Evolutionary conservation across 2,888 invertebrate genomes (phyloP).

Genomic region (Cryptocheilus praepositus): DNA sequence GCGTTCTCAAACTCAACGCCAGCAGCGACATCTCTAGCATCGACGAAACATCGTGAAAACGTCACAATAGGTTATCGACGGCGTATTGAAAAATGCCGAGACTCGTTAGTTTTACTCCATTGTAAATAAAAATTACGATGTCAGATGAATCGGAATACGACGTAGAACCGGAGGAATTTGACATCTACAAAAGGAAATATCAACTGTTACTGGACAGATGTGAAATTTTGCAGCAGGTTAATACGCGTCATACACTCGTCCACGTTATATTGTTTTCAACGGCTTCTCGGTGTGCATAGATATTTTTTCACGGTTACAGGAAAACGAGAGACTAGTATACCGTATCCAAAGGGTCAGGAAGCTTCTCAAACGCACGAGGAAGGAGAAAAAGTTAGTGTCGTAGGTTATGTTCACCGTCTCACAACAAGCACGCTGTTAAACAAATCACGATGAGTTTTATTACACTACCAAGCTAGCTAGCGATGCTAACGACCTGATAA

Average conservation of each 20-base stretch:
- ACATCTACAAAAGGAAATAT: constrained; percentile 85
- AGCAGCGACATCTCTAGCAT: constrained; percentile 36
- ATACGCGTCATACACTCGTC: constrained; percentile 1
- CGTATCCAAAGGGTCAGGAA: constrained; percentile 84
- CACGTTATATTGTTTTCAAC: neutral
- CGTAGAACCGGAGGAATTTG: constrained; percentile 78
- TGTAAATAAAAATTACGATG: constrained; percentile 64
- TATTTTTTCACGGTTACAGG: constrained; percentile 72
- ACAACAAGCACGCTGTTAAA: neutral
- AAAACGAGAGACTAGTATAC: constrained; percentile 83
- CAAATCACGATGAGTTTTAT: no score
- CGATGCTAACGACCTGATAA: no score
- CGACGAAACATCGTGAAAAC: constrained; percentile 23
- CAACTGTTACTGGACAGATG: constrained; percentile 84
- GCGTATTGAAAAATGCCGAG: constrained; percentile 34
- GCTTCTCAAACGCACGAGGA: constrained; percentile 81
- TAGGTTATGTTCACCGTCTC: constrained; percentile 56
- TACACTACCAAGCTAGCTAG: no score
- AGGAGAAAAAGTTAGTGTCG: constrained; percentile 78
- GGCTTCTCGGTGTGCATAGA: neutral
- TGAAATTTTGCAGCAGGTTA: constrained; percentile 82
- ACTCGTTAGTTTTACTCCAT: constrained; percentile 34
- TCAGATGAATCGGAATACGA: constrained; percentile 80
- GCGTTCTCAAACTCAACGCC: neutral
- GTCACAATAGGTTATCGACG: constrained; percentile 27